Evolutionary conservation across 2,113 vertebrate genomes (phyloP), one percentile per base, ranked within the genome.

Genomic region (Cyanoderma ruficeps): DNA sequence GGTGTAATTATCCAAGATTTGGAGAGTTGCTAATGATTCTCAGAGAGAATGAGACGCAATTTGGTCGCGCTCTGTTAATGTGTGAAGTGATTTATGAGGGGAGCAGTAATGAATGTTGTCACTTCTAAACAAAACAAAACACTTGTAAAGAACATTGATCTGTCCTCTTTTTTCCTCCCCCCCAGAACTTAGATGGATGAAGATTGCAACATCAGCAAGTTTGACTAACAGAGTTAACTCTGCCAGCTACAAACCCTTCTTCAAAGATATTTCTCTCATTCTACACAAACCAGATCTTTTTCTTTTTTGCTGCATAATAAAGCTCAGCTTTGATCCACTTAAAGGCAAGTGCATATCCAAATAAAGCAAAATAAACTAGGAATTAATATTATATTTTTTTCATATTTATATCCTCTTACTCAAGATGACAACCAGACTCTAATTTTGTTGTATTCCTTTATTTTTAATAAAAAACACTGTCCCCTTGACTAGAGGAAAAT

Each of bases 31-130:
- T 91, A 89, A 89, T 78, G 72, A 68, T 71, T 67, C 41, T 52
- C 21, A 25, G 61, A 44, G 64, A 89, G 35, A 84, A 93, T 1
- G 15, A 87, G 56, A 46, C 89, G 69, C 30, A 84, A 84, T 93
- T 89, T 82, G 22, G 15, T 81, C 0, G 5, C 64, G 46, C 28
- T 71, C 31, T 47, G 67, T n/a, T 87, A 92, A 94, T 64, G 72
- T 22, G 28, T 27, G 56, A 64, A 79, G 74, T 94, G 91, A 94
- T 95, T 95, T 93, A 76, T 68, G 56, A 82, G 57, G 25, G 61
- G 33, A 93, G 61, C 61, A 42, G 37, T 89, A 92, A 91, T 89
- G 56, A 87, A 53, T 84, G 81, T 94, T 94, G 89, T 89, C 81
- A 79, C 83, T 75, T 75, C 46, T 44, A 75, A 94, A 82, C 37